A percentile compares a stretch with the other conserved stretches of the same genome.
Evolutionary conservation across 92 coral and sea anemone species (phyloP).

Genomic region (Zoanthus sociatus): DNA sequence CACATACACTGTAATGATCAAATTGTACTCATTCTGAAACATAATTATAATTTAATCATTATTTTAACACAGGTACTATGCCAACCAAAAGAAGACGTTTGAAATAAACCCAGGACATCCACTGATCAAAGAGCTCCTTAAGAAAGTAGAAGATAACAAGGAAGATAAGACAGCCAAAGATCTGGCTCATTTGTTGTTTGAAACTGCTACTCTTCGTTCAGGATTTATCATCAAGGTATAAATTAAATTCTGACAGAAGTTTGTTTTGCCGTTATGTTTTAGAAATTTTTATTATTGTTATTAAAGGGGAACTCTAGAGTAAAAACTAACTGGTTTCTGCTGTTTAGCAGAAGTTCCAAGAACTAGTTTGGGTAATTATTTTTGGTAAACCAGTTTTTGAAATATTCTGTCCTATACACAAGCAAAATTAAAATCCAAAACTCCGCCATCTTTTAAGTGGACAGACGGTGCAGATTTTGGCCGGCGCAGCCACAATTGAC

Average conservation of each 20-base stretch:
- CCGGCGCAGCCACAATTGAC: no score
- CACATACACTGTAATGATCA: neutral
- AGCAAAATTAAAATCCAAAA: no score
- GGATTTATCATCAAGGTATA: conserved; percentile 90
- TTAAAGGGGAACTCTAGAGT: no score
- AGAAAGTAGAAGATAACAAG: conserved; percentile 85
- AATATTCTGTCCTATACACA: no score
- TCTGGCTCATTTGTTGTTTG: conserved; percentile 86
- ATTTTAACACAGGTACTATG: conserved; percentile 75
- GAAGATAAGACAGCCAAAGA: conserved; percentile 96
- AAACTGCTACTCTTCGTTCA: conserved; percentile 97
- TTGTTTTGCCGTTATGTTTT: no score
- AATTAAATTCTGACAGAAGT: neutral
- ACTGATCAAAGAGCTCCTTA: conserved; percentile 88
- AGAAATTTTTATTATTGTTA: no score
- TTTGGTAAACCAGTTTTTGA: no score
- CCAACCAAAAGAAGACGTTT: conserved; percentile 93
- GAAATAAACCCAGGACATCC: conserved; percentile 99
- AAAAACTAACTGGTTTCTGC: no score
- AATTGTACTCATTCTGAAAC: neutral
- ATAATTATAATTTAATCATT: neutral
- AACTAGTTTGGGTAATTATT: no score
- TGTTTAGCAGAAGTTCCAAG: no score
- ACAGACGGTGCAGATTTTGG: no score
- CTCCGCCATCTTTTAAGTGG: no score